Evolutionary conservation across 2,113 vertebrate genomes (phyloP), one percentile per base, ranked within the genome.

Genomic region (Austrofundulus limnaeus): DNA sequence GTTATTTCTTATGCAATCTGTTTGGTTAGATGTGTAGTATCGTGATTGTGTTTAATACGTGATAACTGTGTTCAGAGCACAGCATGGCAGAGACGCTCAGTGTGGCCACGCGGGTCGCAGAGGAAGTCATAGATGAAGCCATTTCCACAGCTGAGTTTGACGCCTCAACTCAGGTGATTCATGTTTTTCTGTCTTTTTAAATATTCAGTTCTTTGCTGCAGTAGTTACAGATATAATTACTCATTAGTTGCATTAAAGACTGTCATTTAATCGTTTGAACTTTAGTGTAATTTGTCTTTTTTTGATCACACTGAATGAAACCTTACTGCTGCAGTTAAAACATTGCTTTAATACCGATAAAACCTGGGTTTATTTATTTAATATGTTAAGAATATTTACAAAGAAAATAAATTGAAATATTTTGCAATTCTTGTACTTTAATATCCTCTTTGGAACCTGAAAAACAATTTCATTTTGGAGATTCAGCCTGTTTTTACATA

Each of bases 91-190:
- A 98, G 78, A 96, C 94, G 1, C 83, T 98, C 84, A 92, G 92
- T 20, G 95, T 97, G 25, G 96, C 97, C 54, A 77, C 93, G 23
- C 93, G 94, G 2, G 97, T 98, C 85, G 96, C 96, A 49, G 94
- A 97, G 81, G 97, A 98, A 71, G 94, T 95, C 73, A 91, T 98
- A 41, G 95, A 98, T 73, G 97, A 98, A 82, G 97, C 96, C 16
- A 98, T 98, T 81, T 92, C 91, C 66, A 96, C 95, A 78, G 95
- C 95, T 45, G 95, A 96, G 70, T 89, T 91, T 24, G 91, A 91
- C 52, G 85, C 89, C 56, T 90, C 93, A 84, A 94, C 87, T 74
- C 91, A 96, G 94, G 96, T 98, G 92, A 45, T 57, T 72, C 1
- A n/a, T 45, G 5, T 21, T 57, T 8, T 20, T 50, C 23, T 41